These are phyloP conservation scores for Oncorhynchus gorbuscha DNA, from an alignment of 2,113 vertebrate genomes.

Conservation along the genomic window DNA sequence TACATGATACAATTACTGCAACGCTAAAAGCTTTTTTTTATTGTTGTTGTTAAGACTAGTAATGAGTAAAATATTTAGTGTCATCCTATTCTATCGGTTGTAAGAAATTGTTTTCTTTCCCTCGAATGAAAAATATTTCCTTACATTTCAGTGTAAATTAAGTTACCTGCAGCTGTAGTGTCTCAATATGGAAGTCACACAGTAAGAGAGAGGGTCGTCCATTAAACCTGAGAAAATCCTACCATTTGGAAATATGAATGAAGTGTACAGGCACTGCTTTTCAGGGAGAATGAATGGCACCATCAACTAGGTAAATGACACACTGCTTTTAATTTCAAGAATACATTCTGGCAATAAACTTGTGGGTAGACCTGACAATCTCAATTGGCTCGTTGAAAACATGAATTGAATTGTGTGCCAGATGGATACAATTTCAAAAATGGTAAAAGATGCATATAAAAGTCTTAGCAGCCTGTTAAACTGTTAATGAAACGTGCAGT, in stretches of 20 bases:
- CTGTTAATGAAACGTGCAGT: slow-evolving; percentile 12
- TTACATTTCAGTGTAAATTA: background rate
- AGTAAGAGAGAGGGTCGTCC: background rate
- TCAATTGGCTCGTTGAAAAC: background rate
- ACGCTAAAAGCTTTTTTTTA: background rate
- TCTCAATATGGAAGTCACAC: background rate
- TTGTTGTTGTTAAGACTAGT: background rate
- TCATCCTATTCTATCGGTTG: background rate
- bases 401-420: background rate
- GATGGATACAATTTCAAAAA: slow-evolving; percentile 9
- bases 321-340: background rate
- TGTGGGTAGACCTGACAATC: background rate
- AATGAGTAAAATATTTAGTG: background rate
- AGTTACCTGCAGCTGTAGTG: background rate
- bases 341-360: background rate
- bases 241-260: background rate
- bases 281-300: background rate
- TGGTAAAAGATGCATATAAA: slow-evolving; percentile 15
- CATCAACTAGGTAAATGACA: background rate
- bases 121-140: background rate
- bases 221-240: no score
- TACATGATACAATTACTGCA: background rate
- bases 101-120: background rate
- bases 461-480: slow-evolving; percentile 14
- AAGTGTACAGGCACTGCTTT: background rate